A percentile compares a stretch with the other conserved stretches of the same genome.
phyloP scores from a whole-genome alignment of 2,797 vertebrate species.

The Muscicapa comitata region DNA sequence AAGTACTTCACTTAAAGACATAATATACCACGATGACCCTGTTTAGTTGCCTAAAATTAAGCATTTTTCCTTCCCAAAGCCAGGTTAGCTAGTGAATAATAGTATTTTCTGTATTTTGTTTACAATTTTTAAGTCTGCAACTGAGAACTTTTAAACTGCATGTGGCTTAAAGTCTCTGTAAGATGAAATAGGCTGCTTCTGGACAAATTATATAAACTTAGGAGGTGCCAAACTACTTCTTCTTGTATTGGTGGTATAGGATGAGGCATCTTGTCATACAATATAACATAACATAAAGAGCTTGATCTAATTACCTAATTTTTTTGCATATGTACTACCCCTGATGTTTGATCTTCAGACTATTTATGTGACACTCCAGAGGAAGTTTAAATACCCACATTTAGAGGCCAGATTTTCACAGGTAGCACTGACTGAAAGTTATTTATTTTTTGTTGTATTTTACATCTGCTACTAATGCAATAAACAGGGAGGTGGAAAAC shows the following conservation, averaged over 20 bases:
- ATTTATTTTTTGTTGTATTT: not conserved
- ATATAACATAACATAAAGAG: not conserved
- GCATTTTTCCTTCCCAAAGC: not conserved
- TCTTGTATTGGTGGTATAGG: not conserved
- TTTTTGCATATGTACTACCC: not conserved
- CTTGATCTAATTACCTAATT: not conserved
- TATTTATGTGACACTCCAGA: not conserved
- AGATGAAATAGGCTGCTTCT: not conserved
- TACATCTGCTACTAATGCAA: conserved; percentile 5
- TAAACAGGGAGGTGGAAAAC: conserved; percentile 18
- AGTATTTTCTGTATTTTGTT: not conserved
- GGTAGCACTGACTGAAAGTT: not conserved
- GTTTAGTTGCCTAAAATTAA: not conserved
- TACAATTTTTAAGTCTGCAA: not conserved
- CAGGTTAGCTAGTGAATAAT: not conserved
- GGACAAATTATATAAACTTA: not conserved
- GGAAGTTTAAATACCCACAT: not conserved
- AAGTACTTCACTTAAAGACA: not conserved
- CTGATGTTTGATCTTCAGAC: not conserved
- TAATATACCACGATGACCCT: accelerated
- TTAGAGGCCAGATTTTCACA: not conserved
- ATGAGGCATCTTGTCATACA: not conserved
- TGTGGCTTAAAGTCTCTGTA: not conserved
- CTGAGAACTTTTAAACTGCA: not conserved
- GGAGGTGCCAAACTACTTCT: not conserved